Evolutionary conservation across 2,113 vertebrate genomes (phyloP).

Genomic region (Marmota flaviventris): DNA sequence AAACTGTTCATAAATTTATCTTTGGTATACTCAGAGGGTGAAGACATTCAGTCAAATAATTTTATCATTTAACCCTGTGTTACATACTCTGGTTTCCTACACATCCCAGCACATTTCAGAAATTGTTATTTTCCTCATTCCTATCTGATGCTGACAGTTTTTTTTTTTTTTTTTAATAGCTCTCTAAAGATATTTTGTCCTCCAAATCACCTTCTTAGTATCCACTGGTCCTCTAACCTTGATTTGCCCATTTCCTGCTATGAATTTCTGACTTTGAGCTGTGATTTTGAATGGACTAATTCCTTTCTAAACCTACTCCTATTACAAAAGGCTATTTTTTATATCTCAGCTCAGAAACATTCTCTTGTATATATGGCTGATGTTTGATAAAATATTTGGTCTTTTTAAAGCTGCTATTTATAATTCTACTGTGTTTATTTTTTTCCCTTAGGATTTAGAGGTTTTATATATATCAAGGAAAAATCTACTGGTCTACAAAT

Average conservation of each 20-base stretch:
- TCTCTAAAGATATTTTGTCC: not conserved
- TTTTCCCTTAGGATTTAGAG: slow-evolving; percentile 15
- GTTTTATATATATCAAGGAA: not conserved
- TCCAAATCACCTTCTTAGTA: not conserved
- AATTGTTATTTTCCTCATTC: not conserved
- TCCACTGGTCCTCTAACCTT: not conserved
- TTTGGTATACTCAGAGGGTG: not conserved
- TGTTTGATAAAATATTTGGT: not conserved
- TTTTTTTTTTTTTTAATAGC: not conserved
- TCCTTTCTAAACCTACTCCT: not conserved
- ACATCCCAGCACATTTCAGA: not conserved
- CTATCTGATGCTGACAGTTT: not conserved
- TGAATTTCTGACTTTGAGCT: not conserved
- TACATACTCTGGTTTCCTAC: not conserved
- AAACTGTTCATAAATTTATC: slow-evolving; percentile 34
- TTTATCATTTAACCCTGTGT: not conserved
- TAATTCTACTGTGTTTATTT: slow-evolving; percentile 1
- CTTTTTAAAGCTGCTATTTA: not conserved
- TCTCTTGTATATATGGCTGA: not conserved
- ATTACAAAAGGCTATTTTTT: not conserved
- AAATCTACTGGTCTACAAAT: not conserved
- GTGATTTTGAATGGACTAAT: not conserved
- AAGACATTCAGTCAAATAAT: not conserved
- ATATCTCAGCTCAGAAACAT: slow-evolving; percentile 7
- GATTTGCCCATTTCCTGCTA: not conserved